Base-by-base conservation (phyloP, 2,113 vertebrate genomes). In the Callospermophilus lateralis region DNA sequence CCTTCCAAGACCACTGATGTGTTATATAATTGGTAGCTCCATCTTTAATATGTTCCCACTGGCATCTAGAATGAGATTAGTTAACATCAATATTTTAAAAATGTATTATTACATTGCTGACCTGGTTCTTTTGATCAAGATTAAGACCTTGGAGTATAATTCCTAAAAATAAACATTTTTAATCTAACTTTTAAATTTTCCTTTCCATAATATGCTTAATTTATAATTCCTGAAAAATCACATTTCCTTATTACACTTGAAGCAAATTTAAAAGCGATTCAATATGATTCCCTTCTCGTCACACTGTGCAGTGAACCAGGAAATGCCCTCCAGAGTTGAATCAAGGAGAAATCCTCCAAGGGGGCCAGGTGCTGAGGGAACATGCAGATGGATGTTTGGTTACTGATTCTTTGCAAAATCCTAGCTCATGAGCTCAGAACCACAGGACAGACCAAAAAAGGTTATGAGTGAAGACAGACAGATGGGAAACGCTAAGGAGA, bases 1-100 rank as follows among this genome's bases (percentile, higher is more conserved):
- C 92, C 96, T 97, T 97, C 95, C 53, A 73, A 61, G 79, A 51
- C 7, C 94, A 92, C 74, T 95, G 76, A 93, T 93, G 83, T 93
- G 84, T 81, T 95, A 78, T 39, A 24, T 37, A 84, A 92, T 65
- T 88, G 10, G 67, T 39, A 89, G 86, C 55, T 95, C 68, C 68
- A 83, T 81, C 80, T 96, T 95, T 67, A 84, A 81, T 73, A 68
- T 39, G 8, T 58, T 63, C 11, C 58, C 80, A 84, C 32, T 30
- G 84, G 53, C 76, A 73, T 45, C 24, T 88, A 68, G 53, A 37
- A 84, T 74, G 45, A 51, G 73, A 83, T 48, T 63, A 76, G 24
- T 74, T 70, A 61, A 55, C 61, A 97, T 93, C 70, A 92, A 97
- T 89, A 89, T 89, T 95, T 93, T 89, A 84, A 83, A 84, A 89